phyloP scores from a whole-genome alignment of 2,797 vertebrate species.

The Alcedo atthis region DNA sequence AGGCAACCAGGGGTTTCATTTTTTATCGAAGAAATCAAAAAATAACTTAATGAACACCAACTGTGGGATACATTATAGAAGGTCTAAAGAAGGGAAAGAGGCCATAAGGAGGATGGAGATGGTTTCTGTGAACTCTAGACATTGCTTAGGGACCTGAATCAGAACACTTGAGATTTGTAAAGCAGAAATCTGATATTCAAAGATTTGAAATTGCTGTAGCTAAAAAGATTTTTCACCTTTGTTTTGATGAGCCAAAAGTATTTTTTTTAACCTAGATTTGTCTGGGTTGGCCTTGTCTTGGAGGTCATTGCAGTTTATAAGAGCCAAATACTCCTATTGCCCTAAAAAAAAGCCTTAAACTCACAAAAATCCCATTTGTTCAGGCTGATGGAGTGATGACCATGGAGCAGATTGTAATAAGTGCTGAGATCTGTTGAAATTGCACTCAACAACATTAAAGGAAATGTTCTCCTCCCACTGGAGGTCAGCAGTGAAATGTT shows the following conservation, averaged over 20 bases:
- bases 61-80: background rate
- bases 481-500: slow-evolving; percentile 58
- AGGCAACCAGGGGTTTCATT: background rate
- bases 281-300: background rate
- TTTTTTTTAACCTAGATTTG: background rate
- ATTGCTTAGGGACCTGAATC: background rate
- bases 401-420: slow-evolving; percentile 10
- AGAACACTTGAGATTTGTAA: background rate
- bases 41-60: slow-evolving; percentile 41
- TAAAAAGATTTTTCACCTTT: slow-evolving; percentile 16
- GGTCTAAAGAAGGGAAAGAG: slow-evolving; percentile 15
- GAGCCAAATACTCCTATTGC: background rate
- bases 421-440: slow-evolving; percentile 9
- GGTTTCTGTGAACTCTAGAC: background rate
- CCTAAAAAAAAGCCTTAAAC: background rate
- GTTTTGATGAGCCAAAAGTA: background rate
- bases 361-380: slow-evolving; percentile 42
- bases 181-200: slow-evolving; percentile 19
- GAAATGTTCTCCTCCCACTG: slow-evolving; percentile 36
- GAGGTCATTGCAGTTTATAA: background rate
- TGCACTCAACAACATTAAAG: background rate
- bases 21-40: slow-evolving; percentile 7
- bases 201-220: background rate
- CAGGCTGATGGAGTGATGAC: background rate
- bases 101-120: background rate